Evolutionary conservation across 2,888 invertebrate genomes (phyloP).

Genomic region (Zelleria hepariella): DNA sequence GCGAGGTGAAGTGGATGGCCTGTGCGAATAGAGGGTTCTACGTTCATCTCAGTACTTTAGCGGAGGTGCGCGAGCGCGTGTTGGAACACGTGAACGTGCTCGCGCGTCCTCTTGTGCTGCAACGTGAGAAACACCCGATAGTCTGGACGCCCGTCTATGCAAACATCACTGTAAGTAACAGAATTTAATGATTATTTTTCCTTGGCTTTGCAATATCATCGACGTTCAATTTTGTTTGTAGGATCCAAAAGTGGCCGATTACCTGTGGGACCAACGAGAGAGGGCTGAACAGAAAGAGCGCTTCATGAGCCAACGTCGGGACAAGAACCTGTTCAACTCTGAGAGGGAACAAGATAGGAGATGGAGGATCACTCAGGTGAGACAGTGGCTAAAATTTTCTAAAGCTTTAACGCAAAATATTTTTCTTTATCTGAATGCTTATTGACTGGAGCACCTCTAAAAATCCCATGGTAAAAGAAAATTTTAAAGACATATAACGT

Average conservation of each 20-base stretch:
- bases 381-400: too few species aligned
- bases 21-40: constrained; percentile 97
- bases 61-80: constrained; percentile 97
- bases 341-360: constrained; percentile 76
- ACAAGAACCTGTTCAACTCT: constrained; percentile 72
- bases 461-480: too few species aligned
- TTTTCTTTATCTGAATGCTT: too few species aligned
- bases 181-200: neutral
- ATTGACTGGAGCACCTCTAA: too few species aligned
- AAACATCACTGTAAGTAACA: constrained; percentile 81
- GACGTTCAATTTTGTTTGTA: constrained; percentile 22
- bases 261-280: constrained; percentile 89
- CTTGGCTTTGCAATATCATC: neutral
- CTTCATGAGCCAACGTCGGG: constrained; percentile 76
- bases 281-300: constrained; percentile 84
- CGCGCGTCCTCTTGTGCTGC: constrained; percentile 94
- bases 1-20: constrained; percentile 98
- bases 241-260: constrained; percentile 93
- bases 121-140: constrained; percentile 87
- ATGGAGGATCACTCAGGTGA: constrained; percentile 64
- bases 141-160: constrained; percentile 98
- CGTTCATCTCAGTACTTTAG: constrained; percentile 95
- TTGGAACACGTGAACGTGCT: constrained; percentile 97
- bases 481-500: too few species aligned
- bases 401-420: too few species aligned